Conservation (phyloP, 1,140 invertebrate genomes). For the Scaptodrosophila lebanonensis region DNA sequence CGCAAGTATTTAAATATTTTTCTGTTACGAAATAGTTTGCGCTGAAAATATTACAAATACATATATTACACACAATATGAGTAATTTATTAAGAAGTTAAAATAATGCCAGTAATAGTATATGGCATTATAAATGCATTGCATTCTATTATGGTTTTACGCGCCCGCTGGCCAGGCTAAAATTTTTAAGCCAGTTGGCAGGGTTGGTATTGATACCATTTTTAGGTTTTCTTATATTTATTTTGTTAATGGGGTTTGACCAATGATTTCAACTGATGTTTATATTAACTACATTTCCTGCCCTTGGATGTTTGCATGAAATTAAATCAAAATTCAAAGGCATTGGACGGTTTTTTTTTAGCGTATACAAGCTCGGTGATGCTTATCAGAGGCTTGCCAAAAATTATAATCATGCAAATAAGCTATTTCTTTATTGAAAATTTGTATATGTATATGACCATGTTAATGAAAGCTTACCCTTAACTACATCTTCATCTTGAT, state of each 20-base stretch:
- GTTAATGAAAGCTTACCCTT: constrained; percentile 13
- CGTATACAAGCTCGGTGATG: not conserved
- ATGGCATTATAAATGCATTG: no score
- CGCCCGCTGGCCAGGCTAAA: constrained; percentile 6
- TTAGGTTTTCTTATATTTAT: constrained; percentile 60
- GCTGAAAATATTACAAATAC: constrained; percentile 12
- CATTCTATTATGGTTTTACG: constrained; percentile 15
- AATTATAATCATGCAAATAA: not conserved
- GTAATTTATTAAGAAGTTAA: not conserved
- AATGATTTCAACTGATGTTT: no score
- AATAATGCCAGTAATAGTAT: not conserved
- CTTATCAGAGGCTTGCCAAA: constrained; percentile 14
- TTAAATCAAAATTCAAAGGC: no score
- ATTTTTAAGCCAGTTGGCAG: constrained; percentile 26
- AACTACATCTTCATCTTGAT: no score
- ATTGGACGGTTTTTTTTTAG: no score
- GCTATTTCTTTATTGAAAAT: constrained; percentile 1
- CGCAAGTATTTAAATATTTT: constrained; percentile 13
- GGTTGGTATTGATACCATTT: constrained; percentile 62
- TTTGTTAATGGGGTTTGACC: no score
- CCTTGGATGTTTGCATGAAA: no score
- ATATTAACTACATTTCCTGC: no score
- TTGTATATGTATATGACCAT: not conserved
- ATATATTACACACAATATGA: not conserved
- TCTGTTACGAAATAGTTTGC: not conserved